These are phyloP conservation scores for Nomada hirtipes DNA, from an alignment of 2,888 invertebrate species.

Conservation along the genomic window DNA sequence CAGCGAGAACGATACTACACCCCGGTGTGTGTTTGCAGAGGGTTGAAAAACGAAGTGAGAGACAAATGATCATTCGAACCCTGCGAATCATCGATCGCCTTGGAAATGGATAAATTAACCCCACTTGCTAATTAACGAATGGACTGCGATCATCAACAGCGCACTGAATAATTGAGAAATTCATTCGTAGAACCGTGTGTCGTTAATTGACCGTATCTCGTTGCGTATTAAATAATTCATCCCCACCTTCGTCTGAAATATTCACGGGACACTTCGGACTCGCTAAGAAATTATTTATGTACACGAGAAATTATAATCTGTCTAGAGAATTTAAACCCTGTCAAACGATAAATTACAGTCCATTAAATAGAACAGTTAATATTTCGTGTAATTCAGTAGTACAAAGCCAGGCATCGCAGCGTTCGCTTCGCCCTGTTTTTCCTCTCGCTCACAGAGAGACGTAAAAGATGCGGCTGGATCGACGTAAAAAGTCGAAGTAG, in stretches of 20 bases:
- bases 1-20: no score
- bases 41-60: background rate
- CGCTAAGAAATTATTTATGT: no score
- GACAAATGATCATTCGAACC: conserved; percentile 5
- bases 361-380: no score
- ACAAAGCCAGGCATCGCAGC: background rate
- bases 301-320: no score
- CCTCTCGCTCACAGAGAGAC: background rate
- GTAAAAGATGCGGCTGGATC: conserved; percentile 4
- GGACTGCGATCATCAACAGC: conserved; percentile 12
- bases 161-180: conserved; percentile 41
- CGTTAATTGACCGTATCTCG: conserved; percentile 38
- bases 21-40: no score
- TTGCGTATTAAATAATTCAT: conserved; percentile 7
- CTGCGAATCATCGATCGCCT: background rate
- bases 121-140: background rate
- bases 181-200: conserved; percentile 20
- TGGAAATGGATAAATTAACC: background rate
- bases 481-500: conserved; percentile 8
- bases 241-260: background rate
- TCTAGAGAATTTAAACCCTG: no score
- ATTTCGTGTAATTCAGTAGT: background rate
- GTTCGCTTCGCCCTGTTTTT: background rate
- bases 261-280: conserved; percentile 10
- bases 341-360: no score